phyloP scores from a whole-genome alignment of 2,797 vertebrate species.

The Paedocypris micromegethes region DNA sequence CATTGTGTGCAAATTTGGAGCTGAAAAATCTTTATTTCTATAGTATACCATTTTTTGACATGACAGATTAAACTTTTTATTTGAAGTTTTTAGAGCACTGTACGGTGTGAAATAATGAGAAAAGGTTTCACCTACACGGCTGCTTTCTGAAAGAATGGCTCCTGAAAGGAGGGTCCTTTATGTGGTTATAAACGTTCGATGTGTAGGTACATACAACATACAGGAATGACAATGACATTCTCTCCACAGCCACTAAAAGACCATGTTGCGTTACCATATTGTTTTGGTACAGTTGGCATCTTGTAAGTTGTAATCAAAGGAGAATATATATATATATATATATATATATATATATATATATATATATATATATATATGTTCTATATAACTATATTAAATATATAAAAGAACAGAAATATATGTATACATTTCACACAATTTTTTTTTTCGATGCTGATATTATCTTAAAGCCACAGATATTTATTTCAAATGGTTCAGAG shows the following conservation, averaged over 20 bases:
- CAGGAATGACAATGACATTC: conserved; percentile 49
- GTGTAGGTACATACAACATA: conserved; percentile 62
- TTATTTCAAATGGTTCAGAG: conserved; percentile 66
- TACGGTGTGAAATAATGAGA: conserved; percentile 18
- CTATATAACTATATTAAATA: conserved; percentile 52
- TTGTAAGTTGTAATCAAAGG: conserved; percentile 69
- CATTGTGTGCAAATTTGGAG: conserved; percentile 2
- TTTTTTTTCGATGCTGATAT: conserved; percentile 53
- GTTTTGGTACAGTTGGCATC: conserved; percentile 71
- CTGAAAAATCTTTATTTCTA: not conserved
- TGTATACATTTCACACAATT: conserved; percentile 52
- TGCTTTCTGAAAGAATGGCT: conserved; percentile 25
- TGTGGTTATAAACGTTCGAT: conserved; percentile 53
- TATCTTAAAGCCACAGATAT: conserved; percentile 62
- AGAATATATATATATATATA: conserved; percentile 62
- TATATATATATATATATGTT: conserved; percentile 48
- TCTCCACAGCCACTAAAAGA: conserved; percentile 56
- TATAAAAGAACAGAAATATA: conserved; percentile 41
- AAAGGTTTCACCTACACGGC: conserved; percentile 45
- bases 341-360: conserved; percentile 51
- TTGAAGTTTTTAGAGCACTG: not conserved
- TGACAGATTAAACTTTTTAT: conserved; percentile 1
- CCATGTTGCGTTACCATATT: conserved; percentile 59
- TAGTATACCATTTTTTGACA: conserved; percentile 1
- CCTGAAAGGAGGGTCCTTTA: conserved; percentile 34